Percentiles rank a stretch among this genome's conserved stretches.
Evolutionary conservation across 64 coral and sea anemone genomes (phyloP).

Genomic region (Dendronephthya gigantea): DNA sequence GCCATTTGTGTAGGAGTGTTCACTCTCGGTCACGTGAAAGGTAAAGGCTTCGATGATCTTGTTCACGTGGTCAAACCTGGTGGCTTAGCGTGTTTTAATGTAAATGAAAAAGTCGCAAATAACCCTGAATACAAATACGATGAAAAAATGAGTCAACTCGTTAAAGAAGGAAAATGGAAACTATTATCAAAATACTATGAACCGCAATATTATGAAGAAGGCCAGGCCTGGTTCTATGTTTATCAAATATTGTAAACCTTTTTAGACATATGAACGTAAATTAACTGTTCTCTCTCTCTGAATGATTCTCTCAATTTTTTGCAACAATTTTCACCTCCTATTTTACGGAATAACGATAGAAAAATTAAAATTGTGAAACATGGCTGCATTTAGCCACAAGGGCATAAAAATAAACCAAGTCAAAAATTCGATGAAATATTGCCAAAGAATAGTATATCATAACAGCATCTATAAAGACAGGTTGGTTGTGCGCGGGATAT

Average conservation of each 20-base stretch:
- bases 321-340: too few species aligned
- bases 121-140: background rate
- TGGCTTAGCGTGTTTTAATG: conserved; percentile 11
- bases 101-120: background rate
- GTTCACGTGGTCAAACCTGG: conserved; percentile 22
- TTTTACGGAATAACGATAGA: too few species aligned
- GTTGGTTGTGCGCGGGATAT: too few species aligned
- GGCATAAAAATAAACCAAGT: too few species aligned
- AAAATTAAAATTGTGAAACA: too few species aligned
- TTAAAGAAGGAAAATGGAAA: background rate
- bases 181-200: background rate
- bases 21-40: background rate
- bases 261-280: too few species aligned
- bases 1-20: conserved; percentile 19
- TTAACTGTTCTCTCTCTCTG: too few species aligned
- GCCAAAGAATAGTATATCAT: too few species aligned
- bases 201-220: background rate
- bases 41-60: background rate
- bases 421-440: too few species aligned
- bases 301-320: too few species aligned
- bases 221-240: background rate
- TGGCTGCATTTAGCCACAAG: too few species aligned
- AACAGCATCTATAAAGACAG: too few species aligned
- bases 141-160: conserved; percentile 1
- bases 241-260: background rate